These are phyloP conservation scores for Eulithis testata DNA, from an alignment of 2,888 invertebrate genomes.

Conservation along the genomic window DNA sequence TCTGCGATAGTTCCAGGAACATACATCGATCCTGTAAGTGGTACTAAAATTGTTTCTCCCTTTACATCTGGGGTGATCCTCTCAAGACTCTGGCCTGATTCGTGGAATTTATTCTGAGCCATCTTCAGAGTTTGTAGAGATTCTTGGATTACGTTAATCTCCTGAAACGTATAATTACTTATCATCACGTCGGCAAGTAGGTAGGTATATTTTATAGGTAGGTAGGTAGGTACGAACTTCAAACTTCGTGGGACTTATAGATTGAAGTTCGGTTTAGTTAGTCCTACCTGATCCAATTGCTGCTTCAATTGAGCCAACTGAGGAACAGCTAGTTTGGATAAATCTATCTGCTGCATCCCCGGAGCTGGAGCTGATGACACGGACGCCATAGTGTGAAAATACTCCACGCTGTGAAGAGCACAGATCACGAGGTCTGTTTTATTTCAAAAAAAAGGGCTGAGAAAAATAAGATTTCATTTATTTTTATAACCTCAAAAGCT, in stretches of 20 bases:
- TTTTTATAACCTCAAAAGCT: too few relatives aligned
- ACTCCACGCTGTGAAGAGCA: background rate
- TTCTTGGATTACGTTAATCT: slow-evolving; percentile 94
- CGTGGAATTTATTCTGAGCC: slow-evolving; percentile 95
- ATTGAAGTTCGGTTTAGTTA: too few relatives aligned
- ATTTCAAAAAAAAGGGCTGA: background rate
- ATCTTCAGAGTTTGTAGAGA: slow-evolving; percentile 95
- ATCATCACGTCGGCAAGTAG: too few relatives aligned
- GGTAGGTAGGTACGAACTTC: too few relatives aligned
- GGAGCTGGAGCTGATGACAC: slow-evolving; percentile 86
- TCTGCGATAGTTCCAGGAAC: slow-evolving; percentile 95
- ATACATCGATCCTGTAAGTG: slow-evolving; percentile 98
- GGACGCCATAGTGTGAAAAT: slow-evolving; percentile 80
- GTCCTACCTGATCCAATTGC: slow-evolving; percentile 91
- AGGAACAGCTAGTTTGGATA: slow-evolving; percentile 91
- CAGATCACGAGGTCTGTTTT: background rate
- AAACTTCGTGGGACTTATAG: too few relatives aligned
- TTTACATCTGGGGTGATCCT: slow-evolving; percentile 90
- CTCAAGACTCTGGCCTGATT: slow-evolving; percentile 93
- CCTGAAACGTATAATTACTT: slow-evolving; percentile 79
- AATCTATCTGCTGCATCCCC: slow-evolving; percentile 90
- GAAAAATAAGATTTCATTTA: too few relatives aligned
- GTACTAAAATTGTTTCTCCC: slow-evolving; percentile 95
- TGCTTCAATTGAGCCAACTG: slow-evolving; percentile 94
- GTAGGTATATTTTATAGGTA: too few relatives aligned